A percentile compares a stretch with the other conserved stretches of the same genome.
These are phyloP conservation scores for Amitus sp. DNA, from an alignment of 2,888 invertebrate genomes.

Conservation along the genomic window DNA sequence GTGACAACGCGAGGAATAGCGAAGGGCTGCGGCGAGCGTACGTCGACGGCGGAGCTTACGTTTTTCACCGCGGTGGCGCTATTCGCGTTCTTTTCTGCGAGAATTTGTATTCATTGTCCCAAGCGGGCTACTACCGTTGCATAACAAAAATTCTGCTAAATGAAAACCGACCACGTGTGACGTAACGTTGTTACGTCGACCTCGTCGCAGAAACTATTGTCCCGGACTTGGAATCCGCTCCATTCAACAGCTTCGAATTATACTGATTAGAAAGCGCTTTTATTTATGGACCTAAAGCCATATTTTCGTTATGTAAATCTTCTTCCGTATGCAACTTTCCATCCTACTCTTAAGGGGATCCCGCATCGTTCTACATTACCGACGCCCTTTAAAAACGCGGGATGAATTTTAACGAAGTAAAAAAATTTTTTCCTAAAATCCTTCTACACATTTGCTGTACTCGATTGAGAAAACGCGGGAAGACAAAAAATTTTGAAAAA, in stretches of 20 bases:
- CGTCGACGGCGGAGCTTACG: slow-evolving; percentile 33
- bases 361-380: too few relatives aligned
- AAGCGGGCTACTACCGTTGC: slow-evolving; percentile 41
- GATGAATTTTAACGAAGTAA: too few relatives aligned
- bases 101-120: slow-evolving; percentile 54
- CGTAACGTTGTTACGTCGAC: slow-evolving; percentile 32
- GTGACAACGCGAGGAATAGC: slow-evolving; percentile 15
- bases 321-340: too few relatives aligned
- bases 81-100: slow-evolving; percentile 48
- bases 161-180: slow-evolving; percentile 29
- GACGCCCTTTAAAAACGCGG: too few relatives aligned
- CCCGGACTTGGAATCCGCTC: neutral
- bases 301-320: too few relatives aligned
- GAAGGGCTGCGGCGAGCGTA: slow-evolving; percentile 9
- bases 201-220: slow-evolving; percentile 8
- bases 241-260: slow-evolving; percentile 8
- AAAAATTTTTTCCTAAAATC: too few relatives aligned
- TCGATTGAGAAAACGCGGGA: too few relatives aligned
- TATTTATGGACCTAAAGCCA: neutral
- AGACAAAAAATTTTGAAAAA: too few relatives aligned
- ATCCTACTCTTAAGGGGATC: too few relatives aligned
- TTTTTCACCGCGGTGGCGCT: slow-evolving; percentile 44
- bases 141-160: slow-evolving; percentile 50
- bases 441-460: too few relatives aligned
- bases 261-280: slow-evolving; percentile 11